Evolutionary conservation across 2,113 vertebrate genomes (phyloP), one percentile per base, ranked within the genome.

Genomic region (Nansenia antarctica): DNA sequence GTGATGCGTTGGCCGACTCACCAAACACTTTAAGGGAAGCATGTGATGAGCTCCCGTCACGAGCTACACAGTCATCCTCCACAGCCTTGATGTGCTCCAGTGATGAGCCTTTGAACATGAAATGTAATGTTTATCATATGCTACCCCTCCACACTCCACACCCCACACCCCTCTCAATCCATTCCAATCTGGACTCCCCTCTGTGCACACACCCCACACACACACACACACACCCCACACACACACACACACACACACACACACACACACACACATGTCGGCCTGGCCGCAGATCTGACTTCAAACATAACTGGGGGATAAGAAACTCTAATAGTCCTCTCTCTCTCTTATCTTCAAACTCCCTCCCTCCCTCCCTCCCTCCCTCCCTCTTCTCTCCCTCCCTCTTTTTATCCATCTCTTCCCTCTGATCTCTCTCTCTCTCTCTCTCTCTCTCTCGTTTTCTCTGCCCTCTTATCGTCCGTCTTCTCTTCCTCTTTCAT

Each of bases 11-110:
- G n/a, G n/a, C n/a, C n/a, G n/a, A 5, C 35, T 37, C 11, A 37
- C 5, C 35, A 5, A 37, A 6, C 35, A 37, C 35, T 49, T 20
- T 9, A 6, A 49, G 45, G n/a, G 5, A 14, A 68, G 31, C 74
- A 73, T 81, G 78, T 80, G 80, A 80, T 80, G 80, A 80, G 68
- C 32, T 35, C 34, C n/a, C 9, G n/a, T 49, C 62, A 9, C 22
- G 12, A n/a, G 42, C 65, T 62, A 53, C 59, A 59, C 24, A 47
- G 26, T 20, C 3, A 11, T n/a, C 9, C 6, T 61, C 27, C 42
- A 12, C 26, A 34, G 14, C 53, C 31, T 31, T 66, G 53, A 70
- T 58, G 15, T 59, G 24, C 53, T n/a, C n/a, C n/a, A n/a, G n/a
- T 55, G 9, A 12, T 24, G 30, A 1, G 9, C 27, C 63, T 68